Evolutionary conservation across 2,113 vertebrate genomes (phyloP).

Genomic region (Hemichromis elongatus): DNA sequence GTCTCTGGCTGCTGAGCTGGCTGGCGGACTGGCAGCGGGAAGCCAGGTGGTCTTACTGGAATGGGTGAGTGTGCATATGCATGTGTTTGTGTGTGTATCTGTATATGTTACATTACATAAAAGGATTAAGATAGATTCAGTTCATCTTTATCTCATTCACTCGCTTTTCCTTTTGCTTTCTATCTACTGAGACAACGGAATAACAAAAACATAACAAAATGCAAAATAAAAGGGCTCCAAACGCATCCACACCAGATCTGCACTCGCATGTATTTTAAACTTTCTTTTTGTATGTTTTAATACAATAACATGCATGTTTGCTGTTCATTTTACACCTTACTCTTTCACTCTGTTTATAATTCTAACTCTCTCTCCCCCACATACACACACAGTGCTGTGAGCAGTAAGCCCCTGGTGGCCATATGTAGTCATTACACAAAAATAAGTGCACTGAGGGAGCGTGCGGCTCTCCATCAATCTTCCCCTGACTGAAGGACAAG

Average conservation of each 20-base stretch:
- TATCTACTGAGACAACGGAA: constrained; percentile 10
- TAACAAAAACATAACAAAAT: constrained; percentile 38
- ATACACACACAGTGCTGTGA: constrained; percentile 12
- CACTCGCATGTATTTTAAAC: background rate
- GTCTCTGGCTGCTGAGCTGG: constrained; percentile 63
- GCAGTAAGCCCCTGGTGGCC: constrained; percentile 68
- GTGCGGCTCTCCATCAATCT: constrained; percentile 55
- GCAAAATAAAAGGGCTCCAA: background rate
- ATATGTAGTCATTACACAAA: constrained; percentile 51
- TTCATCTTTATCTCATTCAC: background rate
- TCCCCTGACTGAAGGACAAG: constrained; percentile 57
- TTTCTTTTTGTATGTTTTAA: background rate
- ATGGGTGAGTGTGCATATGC: constrained; percentile 6
- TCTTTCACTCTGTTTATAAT: background rate
- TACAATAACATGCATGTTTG: background rate
- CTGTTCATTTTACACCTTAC: background rate
- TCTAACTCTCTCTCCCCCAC: background rate
- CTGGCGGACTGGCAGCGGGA: constrained; percentile 62
- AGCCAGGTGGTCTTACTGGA: constrained; percentile 70
- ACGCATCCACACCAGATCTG: background rate
- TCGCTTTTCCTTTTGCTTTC: background rate
- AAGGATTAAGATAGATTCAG: constrained; percentile 32
- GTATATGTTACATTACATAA: background rate
- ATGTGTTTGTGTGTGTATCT: background rate
- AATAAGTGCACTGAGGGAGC: background rate